phyloP scores from a whole-genome alignment of 2,888 invertebrate species.

The Hypsopygia costalis region DNA sequence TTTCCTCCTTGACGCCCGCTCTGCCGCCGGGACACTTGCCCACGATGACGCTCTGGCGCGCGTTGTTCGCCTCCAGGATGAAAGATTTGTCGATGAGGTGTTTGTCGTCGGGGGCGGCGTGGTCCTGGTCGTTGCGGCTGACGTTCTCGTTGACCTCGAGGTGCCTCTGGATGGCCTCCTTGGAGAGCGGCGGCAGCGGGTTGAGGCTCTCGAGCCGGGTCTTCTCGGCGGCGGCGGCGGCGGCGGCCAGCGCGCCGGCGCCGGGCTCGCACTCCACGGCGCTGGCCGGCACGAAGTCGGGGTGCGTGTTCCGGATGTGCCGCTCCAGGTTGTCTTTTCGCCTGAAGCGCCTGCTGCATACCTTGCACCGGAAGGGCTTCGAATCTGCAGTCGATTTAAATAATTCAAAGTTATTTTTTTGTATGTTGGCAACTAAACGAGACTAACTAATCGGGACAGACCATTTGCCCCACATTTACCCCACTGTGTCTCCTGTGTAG shows the following conservation, averaged over 20 bases:
- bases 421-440: no score
- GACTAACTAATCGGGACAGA: no score
- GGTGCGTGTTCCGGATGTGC: conserved; percentile 88
- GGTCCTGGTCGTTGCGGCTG: conserved; percentile 9
- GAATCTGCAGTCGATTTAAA: conserved; percentile 81
- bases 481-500: no score
- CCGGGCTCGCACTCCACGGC: conserved; percentile 56
- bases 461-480: no score
- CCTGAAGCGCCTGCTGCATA: conserved; percentile 85
- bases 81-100: conserved; percentile 50
- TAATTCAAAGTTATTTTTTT: no score
- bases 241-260: conserved; percentile 42
- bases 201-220: conserved; percentile 51
- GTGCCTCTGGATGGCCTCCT: conserved; percentile 56
- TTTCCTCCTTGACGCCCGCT: conserved; percentile 38
- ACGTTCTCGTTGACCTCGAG: conserved; percentile 22
- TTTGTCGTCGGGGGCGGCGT: background rate
- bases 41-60: conserved; percentile 70
- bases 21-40: conserved; percentile 44
- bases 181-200: conserved; percentile 58
- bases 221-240: conserved; percentile 39
- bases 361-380: conserved; percentile 85
- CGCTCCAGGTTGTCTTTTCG: conserved; percentile 89
- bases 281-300: conserved; percentile 57
- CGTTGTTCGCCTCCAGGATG: conserved; percentile 68